Percentiles rank a stretch among this genome's conserved stretches.
Conservation (phyloP, 2,888 invertebrate species). For the Sthenelais limicola region DNA sequence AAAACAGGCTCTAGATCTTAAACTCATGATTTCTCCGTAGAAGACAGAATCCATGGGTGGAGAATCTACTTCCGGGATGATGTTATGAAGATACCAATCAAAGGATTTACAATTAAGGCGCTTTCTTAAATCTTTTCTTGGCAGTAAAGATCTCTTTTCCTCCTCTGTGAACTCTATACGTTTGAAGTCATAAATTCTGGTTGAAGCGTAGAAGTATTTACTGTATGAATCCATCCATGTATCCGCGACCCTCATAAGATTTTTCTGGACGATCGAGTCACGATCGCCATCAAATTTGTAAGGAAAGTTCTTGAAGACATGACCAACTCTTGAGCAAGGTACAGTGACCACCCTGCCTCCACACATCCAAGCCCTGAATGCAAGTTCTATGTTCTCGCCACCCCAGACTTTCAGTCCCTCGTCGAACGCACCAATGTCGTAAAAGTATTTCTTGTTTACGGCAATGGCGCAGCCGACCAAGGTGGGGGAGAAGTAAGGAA, state of each 20-base stretch:
- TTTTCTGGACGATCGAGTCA: slow-evolving; percentile 48
- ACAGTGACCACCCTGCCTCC: slow-evolving; percentile 56
- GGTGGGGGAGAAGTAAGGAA: slow-evolving; percentile 54
- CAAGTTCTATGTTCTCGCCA: slow-evolving; percentile 59
- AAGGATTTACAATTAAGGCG: slow-evolving; percentile 44
- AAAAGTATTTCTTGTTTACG: slow-evolving; percentile 29
- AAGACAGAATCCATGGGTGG: slow-evolving; percentile 45
- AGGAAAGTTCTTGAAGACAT: slow-evolving; percentile 41
- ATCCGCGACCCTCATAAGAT: slow-evolving; percentile 56
- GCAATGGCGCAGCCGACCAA: slow-evolving; percentile 54
- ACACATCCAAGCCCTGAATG: slow-evolving; percentile 57
- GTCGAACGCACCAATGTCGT: slow-evolving; percentile 35
- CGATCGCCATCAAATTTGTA: slow-evolving; percentile 41
- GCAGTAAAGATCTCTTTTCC: slow-evolving; percentile 32
- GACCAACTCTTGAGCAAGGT: slow-evolving; percentile 50
- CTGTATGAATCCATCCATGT: slow-evolving; percentile 50
- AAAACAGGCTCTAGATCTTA: slow-evolving; percentile 53
- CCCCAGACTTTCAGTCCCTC: slow-evolving; percentile 55
- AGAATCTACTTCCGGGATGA: slow-evolving; percentile 43
- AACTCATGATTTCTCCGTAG: slow-evolving; percentile 55
- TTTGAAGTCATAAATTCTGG: slow-evolving; percentile 39
- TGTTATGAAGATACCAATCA: slow-evolving; percentile 44
- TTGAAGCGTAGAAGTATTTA: slow-evolving; percentile 45
- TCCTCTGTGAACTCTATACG: slow-evolving; percentile 27
- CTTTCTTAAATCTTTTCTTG: slow-evolving; percentile 24